Evolutionary conservation across 2,113 vertebrate species (phyloP), one percentile per base, ranked within the genome.

Genomic region (Gymnorhina tibicen): DNA sequence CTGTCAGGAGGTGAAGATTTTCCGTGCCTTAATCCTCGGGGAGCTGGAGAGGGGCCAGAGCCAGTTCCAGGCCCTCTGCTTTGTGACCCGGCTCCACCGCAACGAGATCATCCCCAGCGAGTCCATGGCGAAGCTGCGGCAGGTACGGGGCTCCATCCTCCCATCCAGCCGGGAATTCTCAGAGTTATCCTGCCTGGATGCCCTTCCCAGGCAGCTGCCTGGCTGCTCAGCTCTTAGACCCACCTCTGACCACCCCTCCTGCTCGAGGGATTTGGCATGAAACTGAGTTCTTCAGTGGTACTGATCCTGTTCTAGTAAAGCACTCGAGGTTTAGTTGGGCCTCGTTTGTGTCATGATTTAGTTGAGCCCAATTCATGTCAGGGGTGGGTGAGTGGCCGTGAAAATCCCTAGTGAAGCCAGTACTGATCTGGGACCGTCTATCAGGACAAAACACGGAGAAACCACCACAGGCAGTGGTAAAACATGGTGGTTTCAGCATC

Each of bases 61-160:
- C 96, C 99, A 99, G 97, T 99, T 99, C 98, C 99, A 99, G 96
- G 99, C 98, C 0, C 98, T 99, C 35, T 99, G 99, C 97, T 99
- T 99, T 58, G 76, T 99, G 95, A 99, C 99, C 1, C 98, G 98
- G 70, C 99, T 99, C 58, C 98, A 97, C 92, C 99, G 95, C 98
- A 99, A 99, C 96, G 99, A 99, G 96, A 99, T 99, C 98, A 99
- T 99, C 96, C 99, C 99, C 96, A 99, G 99, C 6, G 99, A 99
- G 93, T 99, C 99, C 56, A 99, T 99, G 99, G 99, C 99, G 8
- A 99, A 99, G 87, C 99, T 99, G 70, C 97, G 99, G 82, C 99
- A 99, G 99, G 99, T 98, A 39, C 89, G 84, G 19, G 44, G 72
- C 79, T 18, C 47, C 79, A 2, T 2, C 49, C 55, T 59, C 18